Evolutionary conservation across 2,113 vertebrate species (phyloP).

Genomic region (Semnornis frantzii): DNA sequence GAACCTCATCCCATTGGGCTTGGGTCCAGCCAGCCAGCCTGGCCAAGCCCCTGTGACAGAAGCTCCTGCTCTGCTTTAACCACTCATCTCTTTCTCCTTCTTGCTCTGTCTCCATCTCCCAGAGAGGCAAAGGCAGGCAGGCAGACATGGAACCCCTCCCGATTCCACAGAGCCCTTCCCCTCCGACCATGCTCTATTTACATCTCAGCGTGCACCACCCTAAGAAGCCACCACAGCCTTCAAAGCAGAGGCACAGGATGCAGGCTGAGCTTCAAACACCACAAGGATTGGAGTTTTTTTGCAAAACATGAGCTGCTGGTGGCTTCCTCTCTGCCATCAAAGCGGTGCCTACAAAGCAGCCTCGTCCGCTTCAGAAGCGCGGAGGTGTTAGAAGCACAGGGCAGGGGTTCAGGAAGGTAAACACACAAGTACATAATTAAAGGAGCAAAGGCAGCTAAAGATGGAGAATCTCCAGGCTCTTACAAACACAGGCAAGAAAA

Average conservation of each 20-base stretch:
- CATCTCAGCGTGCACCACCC: rapidly evolving
- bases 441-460: neutral
- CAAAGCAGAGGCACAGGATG: neutral
- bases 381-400: constrained; percentile 1
- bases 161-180: neutral
- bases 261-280: neutral
- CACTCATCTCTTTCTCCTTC: neutral
- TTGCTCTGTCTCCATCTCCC: rapidly evolving
- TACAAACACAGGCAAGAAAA: neutral
- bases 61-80: neutral
- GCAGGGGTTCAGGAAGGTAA: neutral
- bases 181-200: neutral
- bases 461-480: neutral
- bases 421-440: constrained; percentile 4
- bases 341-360: constrained; percentile 24
- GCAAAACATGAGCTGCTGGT: neutral
- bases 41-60: neutral
- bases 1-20: neutral
- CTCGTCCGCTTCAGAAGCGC: constrained; percentile 11
- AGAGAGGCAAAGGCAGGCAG: neutral
- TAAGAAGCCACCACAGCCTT: neutral
- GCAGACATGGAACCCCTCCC: rapidly evolving
- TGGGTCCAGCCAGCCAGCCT: neutral
- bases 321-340: neutral
- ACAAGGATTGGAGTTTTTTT: neutral